Conservation (phyloP, 2,797 vertebrate species). For the Dicrostonyx torquatus region DNA sequence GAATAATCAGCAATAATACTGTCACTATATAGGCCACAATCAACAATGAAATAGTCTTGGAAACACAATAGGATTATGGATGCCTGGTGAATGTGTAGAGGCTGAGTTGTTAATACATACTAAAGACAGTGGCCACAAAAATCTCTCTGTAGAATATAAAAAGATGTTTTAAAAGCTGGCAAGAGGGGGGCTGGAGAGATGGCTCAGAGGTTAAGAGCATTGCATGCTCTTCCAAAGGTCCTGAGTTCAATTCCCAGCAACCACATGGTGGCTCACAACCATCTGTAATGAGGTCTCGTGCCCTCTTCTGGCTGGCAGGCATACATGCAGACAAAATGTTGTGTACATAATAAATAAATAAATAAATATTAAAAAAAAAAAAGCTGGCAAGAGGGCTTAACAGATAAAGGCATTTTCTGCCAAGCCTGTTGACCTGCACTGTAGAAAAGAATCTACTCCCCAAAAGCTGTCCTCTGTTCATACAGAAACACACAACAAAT, state of each 20-base stretch:
- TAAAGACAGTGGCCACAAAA: neutral
- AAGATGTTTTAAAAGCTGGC: neutral
- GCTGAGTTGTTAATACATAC: neutral
- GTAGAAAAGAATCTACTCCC: neutral
- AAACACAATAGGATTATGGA: conserved; percentile 30
- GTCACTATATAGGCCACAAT: neutral
- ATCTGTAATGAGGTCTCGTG: no score
- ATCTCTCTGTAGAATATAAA: neutral
- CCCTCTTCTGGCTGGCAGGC: no score
- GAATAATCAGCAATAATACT: conserved; percentile 27
- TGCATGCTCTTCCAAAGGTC: no score
- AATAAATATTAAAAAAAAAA: no score
- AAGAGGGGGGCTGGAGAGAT: no score
- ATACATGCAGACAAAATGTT: no score
- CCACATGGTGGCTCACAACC: no score
- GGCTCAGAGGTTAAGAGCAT: no score
- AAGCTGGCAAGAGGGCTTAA: neutral
- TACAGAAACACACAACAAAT: neutral
- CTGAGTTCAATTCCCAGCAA: no score
- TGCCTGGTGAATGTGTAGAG: conserved; percentile 14
- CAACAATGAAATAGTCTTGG: conserved; percentile 37
- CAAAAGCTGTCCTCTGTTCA: neutral
- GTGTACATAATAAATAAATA: no score
- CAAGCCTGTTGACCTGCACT: neutral
- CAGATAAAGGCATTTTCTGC: neutral